Conservation (phyloP, 2,113 vertebrate genomes). For the Pristiophorus japonicus region DNA sequence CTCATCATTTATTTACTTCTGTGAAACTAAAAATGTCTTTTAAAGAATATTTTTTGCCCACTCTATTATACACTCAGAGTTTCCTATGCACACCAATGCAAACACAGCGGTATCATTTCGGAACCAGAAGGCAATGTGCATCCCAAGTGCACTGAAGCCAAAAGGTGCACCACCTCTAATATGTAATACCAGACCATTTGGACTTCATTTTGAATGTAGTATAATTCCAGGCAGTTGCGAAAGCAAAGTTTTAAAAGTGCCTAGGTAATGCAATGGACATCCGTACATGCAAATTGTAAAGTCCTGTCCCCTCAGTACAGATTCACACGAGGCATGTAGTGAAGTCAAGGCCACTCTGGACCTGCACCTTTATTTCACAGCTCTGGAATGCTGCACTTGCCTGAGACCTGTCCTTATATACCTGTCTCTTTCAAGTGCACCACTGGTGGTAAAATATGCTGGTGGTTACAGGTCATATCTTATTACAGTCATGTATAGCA, state of each 20-base stretch:
- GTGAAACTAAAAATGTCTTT: neutral
- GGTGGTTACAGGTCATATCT: too few species aligned
- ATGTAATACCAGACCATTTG: neutral
- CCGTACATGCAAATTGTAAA: neutral
- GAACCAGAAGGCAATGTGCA: neutral
- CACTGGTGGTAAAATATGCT: too few species aligned
- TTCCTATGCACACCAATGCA: neutral
- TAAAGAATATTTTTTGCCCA: neutral
- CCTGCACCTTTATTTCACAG: too few species aligned
- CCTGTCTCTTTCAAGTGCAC: too few species aligned
- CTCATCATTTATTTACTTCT: neutral
- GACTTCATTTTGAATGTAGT: neutral
- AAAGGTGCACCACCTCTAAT: neutral
- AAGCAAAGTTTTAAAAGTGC: neutral
- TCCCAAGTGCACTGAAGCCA: neutral
- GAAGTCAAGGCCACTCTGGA: too few species aligned
- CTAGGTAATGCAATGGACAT: neutral
- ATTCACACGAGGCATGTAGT: too few species aligned
- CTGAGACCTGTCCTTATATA: too few species aligned
- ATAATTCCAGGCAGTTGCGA: neutral
- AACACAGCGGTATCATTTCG: neutral
- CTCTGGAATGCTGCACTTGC: too few species aligned
- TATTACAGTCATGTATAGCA: too few species aligned
- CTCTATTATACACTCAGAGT: neutral
- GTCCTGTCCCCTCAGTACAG: too few species aligned